Percentiles rank a stretch among this genome's conserved stretches.
These are phyloP conservation scores for Pogonocichla stellata DNA, from an alignment of 2,113 vertebrate genomes.

Conservation along the genomic window DNA sequence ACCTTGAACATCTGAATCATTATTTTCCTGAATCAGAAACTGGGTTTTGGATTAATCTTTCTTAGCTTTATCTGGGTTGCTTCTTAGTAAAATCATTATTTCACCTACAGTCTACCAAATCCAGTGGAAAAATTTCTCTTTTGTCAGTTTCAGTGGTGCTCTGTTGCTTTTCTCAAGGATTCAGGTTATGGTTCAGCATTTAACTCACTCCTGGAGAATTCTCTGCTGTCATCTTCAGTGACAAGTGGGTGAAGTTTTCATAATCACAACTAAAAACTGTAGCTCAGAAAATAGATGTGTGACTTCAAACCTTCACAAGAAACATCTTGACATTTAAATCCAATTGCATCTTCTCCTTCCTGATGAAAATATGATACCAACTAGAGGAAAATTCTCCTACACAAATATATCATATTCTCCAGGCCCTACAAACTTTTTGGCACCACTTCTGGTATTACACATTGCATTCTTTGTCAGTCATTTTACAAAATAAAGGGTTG, in stretches of 20 bases:
- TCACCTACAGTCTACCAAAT: neutral
- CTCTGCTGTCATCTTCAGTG: conserved; percentile 21
- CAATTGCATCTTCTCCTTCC: conserved; percentile 79
- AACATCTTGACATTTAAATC: conserved; percentile 85
- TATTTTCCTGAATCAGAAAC: neutral
- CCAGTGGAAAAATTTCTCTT: neutral
- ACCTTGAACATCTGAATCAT: neutral
- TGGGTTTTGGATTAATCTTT: neutral
- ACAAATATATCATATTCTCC: conserved; percentile 62
- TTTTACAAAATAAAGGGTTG: neutral
- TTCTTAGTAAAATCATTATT: neutral
- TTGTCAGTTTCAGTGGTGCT: neutral
- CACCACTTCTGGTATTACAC: neutral
- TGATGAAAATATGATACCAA: conserved; percentile 71
- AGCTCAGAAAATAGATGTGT: conserved; percentile 71
- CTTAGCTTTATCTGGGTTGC: neutral
- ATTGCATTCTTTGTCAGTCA: neutral
- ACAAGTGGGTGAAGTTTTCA: conserved; percentile 64
- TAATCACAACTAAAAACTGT: conserved; percentile 58
- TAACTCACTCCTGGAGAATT: conserved; percentile 20
- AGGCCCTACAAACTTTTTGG: conserved; percentile 20
- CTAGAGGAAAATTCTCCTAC: conserved; percentile 47
- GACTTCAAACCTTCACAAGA: conserved; percentile 61
- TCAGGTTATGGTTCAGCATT: conserved; percentile 7
- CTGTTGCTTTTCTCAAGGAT: neutral